Conservation (phyloP, 2,888 invertebrate genomes). For the Aspidiotus rigidus region DNA sequence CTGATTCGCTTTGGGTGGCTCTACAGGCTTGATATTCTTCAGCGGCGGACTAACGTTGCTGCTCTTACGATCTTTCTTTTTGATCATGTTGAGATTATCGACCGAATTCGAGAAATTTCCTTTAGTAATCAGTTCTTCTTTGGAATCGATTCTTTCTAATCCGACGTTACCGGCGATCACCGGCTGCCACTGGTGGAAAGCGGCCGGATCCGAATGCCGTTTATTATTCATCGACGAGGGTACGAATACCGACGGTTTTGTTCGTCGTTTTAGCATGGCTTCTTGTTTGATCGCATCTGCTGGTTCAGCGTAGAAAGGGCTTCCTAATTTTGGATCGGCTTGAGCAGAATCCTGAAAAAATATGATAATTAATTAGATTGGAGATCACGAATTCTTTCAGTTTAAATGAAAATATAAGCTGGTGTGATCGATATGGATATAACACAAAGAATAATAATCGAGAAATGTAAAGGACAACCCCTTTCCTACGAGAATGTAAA, state of each 20-base stretch:
- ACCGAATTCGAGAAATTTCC: slow-evolving; percentile 54
- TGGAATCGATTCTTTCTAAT: slow-evolving; percentile 45
- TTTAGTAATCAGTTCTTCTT: slow-evolving; percentile 38
- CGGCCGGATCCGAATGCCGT: slow-evolving; percentile 47
- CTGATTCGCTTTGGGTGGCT: slow-evolving; percentile 54
- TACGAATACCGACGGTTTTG: slow-evolving; percentile 8
- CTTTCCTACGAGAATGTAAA: too few species aligned
- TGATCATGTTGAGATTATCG: slow-evolving; percentile 52
- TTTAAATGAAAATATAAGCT: neutral
- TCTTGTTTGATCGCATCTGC: slow-evolving; percentile 62
- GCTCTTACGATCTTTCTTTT: slow-evolving; percentile 38
- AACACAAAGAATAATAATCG: too few species aligned
- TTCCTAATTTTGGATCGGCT: slow-evolving; percentile 54
- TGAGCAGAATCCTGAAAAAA: slow-evolving; percentile 16
- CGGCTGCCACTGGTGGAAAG: slow-evolving; percentile 42
- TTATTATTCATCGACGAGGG: slow-evolving; percentile 38
- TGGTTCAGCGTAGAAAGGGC: slow-evolving; percentile 83
- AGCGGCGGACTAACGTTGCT: slow-evolving; percentile 35
- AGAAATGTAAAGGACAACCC: too few species aligned
- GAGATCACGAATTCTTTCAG: neutral
- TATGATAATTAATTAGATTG: neutral
- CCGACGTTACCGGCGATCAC: slow-evolving; percentile 41
- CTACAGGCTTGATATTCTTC: slow-evolving; percentile 62
- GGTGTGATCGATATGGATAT: too few species aligned
- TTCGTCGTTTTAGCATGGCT: slow-evolving; percentile 21